These are phyloP conservation scores for Pogonus chalceus DNA, from an alignment of 1,140 invertebrate genomes.

Conservation along the genomic window DNA sequence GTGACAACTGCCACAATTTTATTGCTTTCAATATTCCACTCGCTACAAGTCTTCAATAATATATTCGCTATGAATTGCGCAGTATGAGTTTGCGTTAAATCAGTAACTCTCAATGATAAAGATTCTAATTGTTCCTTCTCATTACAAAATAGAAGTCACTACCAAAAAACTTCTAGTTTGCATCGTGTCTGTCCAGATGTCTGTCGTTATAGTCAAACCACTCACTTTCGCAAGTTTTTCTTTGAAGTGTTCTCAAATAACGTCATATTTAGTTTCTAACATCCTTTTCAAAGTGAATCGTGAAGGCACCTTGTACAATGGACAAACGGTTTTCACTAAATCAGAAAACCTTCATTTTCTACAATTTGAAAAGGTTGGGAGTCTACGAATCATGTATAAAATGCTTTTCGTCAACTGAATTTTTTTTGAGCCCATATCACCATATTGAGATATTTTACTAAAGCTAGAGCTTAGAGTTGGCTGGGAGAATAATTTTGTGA, in stretches of 20 bases:
- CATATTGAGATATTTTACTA: too few relatives aligned
- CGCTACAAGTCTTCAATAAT: slow-evolving; percentile 12
- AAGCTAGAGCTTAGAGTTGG: too few relatives aligned
- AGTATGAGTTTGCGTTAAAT: slow-evolving; percentile 19
- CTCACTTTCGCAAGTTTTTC: slow-evolving; percentile 15
- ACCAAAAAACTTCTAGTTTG: slow-evolving; percentile 23
- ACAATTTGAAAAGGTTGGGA: slow-evolving; percentile 30
- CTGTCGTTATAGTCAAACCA: slow-evolving; percentile 24
- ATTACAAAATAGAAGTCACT: slow-evolving; percentile 20
- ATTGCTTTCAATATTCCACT: slow-evolving; percentile 17
- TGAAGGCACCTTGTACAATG: slow-evolving; percentile 31
- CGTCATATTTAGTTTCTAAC: slow-evolving; percentile 31
- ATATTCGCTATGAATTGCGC: slow-evolving; percentile 18
- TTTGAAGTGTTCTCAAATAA: slow-evolving; percentile 20
- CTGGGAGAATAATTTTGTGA: too few relatives aligned
- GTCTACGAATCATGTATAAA: slow-evolving; percentile 33
- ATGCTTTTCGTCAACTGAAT: slow-evolving; percentile 23
- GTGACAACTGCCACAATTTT: slow-evolving; percentile 31
- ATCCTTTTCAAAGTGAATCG: slow-evolving; percentile 20
- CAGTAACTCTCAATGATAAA: slow-evolving; percentile 16
- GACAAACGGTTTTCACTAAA: slow-evolving; percentile 29
- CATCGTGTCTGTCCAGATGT: slow-evolving; percentile 25
- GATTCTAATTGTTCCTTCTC: slow-evolving; percentile 12
- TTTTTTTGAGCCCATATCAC: too few relatives aligned
- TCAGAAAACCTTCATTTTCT: slow-evolving; percentile 33